Evolutionary conservation across 2,888 invertebrate species (phyloP).

Genomic region (Drosophila emarginata): DNA sequence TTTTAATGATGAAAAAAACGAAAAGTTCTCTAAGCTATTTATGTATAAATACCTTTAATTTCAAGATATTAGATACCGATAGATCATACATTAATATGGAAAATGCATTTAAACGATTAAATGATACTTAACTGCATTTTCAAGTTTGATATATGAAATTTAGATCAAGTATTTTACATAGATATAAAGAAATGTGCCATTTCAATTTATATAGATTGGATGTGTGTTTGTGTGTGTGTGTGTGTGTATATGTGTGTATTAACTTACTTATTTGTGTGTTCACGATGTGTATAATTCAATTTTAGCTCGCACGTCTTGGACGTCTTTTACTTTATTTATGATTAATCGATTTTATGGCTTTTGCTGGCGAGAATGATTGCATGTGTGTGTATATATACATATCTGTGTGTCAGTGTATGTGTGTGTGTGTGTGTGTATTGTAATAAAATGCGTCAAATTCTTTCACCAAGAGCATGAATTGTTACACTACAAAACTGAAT

Average conservation of each 20-base stretch:
- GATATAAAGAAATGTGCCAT: background rate
- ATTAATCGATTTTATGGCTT: constrained; percentile 63
- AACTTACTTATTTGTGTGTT: constrained; percentile 8
- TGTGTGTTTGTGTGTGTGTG: background rate
- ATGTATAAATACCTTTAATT: no score
- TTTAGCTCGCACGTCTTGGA: constrained; percentile 15
- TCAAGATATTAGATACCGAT: no score
- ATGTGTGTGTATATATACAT: background rate
- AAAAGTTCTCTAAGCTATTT: no score
- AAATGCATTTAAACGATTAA: no score
- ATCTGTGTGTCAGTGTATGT: background rate
- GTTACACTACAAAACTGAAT: constrained; percentile 6
- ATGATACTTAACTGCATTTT: no score
- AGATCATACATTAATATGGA: no score
- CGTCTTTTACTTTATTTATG: constrained; percentile 58
- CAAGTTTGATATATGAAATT: no score
- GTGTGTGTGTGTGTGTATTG: constrained; percentile 8
- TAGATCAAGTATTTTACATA: no score
- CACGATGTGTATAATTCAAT: constrained; percentile 22
- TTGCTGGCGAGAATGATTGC: constrained; percentile 9
- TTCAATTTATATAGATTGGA: background rate
- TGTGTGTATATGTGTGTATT: background rate
- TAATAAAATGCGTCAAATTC: constrained; percentile 41
- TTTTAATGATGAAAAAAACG: no score
- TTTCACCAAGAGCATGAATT: constrained; percentile 18